Evolutionary conservation across 2,888 invertebrate genomes (phyloP).

Genomic region (Sphinx pinastri): DNA sequence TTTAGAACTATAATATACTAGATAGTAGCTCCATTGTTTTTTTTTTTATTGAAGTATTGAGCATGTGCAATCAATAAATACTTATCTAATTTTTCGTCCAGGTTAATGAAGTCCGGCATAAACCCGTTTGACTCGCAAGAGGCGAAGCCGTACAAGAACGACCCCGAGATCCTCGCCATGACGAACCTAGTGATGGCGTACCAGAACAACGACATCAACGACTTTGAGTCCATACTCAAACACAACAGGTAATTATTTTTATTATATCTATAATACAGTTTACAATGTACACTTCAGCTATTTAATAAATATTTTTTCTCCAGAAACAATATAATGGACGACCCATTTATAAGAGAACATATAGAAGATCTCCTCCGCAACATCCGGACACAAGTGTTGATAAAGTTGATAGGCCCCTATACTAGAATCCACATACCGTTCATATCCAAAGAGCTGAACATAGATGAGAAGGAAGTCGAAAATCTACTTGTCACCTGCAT

Average conservation of each 20-base stretch:
- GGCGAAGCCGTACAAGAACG: conserved; percentile 99
- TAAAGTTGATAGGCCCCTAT: conserved; percentile 98
- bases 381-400: conserved; percentile 98
- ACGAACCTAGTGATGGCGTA: conserved; percentile 98
- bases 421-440: conserved; percentile 99
- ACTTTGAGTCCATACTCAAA: conserved; percentile 98
- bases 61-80: no score
- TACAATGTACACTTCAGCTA: conserved; percentile 43
- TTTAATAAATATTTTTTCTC: no score
- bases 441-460: conserved; percentile 97
- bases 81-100: conserved; percentile 52
- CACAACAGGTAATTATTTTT: conserved; percentile 84
- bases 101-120: conserved; percentile 99
- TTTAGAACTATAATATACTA: no score
- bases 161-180: conserved; percentile 99
- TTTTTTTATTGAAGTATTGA: no score
- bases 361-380: conserved; percentile 98
- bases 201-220: conserved; percentile 99
- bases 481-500: conserved; percentile 98
- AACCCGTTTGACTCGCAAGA: conserved; percentile 99
- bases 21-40: no score
- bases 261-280: neutral
- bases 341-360: conserved; percentile 99
- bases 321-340: conserved; percentile 97
- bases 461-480: conserved; percentile 97